Percentiles rank a stretch among this genome's conserved stretches.
Evolutionary conservation across 1,140 invertebrate species (phyloP).

Genomic region (Aethina tumida): DNA sequence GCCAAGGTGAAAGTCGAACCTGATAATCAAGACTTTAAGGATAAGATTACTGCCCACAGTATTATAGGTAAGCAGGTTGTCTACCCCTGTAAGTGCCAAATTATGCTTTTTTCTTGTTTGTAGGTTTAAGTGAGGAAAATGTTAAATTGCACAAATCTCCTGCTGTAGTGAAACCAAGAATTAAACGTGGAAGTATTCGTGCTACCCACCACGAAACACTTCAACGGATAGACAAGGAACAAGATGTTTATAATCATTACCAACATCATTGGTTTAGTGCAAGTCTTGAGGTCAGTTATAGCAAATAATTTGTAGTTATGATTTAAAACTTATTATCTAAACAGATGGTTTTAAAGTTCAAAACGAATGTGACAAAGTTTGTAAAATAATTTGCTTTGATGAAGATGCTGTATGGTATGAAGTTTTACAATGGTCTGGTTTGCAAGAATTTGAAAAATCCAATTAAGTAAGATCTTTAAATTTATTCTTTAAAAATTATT

Average conservation of each 20-base stretch:
- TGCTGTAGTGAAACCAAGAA: conserved; percentile 16
- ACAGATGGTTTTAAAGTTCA: background rate
- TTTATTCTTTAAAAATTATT: too few species aligned
- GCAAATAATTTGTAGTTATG: background rate
- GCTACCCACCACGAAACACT: conserved; percentile 30
- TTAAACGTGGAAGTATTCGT: conserved; percentile 18
- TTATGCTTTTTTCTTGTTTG: conserved; percentile 6
- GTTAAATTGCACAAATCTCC: conserved; percentile 18
- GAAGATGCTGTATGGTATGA: too few species aligned
- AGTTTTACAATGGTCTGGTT: background rate
- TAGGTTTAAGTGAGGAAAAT: conserved; percentile 26
- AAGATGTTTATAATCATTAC: conserved; percentile 31
- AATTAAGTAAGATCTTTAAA: background rate
- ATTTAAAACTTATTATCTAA: background rate
- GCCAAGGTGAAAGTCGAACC: conserved; percentile 19
- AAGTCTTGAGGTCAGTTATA: conserved; percentile 27
- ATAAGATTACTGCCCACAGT: conserved; percentile 29
- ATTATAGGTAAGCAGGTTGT: conserved; percentile 29
- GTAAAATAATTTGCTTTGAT: too few species aligned
- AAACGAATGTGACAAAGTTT: too few species aligned
- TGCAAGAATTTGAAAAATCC: conserved; percentile 2
- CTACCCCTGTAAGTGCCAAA: background rate
- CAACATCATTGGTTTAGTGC: conserved; percentile 35
- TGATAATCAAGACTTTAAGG: conserved; percentile 18
- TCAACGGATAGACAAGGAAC: conserved; percentile 31